phyloP scores from a whole-genome alignment of 2,113 vertebrate genomes.

The Boleophthalmus pectinirostris region DNA sequence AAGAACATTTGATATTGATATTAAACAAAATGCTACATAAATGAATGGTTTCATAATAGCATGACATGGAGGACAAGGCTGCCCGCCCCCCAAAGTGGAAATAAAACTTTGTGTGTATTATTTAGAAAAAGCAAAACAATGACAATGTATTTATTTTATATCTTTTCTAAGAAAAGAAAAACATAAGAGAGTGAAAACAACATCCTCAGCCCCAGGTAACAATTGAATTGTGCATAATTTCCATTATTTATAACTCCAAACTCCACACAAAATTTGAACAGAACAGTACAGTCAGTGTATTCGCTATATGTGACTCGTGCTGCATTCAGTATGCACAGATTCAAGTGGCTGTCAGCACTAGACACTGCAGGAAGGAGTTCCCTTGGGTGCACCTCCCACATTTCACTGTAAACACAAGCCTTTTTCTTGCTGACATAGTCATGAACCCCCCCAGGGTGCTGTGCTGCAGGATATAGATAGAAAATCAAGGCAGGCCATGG shows the following conservation, averaged over 20 bases:
- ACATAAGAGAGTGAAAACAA: neutral
- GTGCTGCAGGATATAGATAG: slow-evolving; percentile 63
- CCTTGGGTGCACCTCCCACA: slow-evolving; percentile 39
- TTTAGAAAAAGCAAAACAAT: neutral
- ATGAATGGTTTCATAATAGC: neutral
- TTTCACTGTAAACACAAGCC: slow-evolving; percentile 55
- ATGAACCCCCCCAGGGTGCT: slow-evolving; percentile 42
- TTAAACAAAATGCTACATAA: too few species aligned
- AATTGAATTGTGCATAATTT: slow-evolving; percentile 34
- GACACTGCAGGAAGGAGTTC: slow-evolving; percentile 21
- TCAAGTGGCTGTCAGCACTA: slow-evolving; percentile 26
- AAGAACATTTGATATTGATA: too few species aligned
- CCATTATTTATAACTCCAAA: slow-evolving; percentile 54
- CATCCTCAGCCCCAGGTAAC: slow-evolving; percentile 28
- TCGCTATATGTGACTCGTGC: slow-evolving; percentile 4
- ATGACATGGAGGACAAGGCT: neutral
- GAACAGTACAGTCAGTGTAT: slow-evolving; percentile 13
- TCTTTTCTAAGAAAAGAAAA: neutral
- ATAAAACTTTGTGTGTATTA: neutral
- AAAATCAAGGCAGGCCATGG: slow-evolving; percentile 45
- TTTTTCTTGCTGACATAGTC: slow-evolving; percentile 54
- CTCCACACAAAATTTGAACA: slow-evolving; percentile 15
- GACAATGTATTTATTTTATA: neutral
- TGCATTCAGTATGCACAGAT: slow-evolving; percentile 9
- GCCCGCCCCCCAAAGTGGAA: neutral